These are phyloP conservation scores for Ciconia boyciana DNA, from an alignment of 2,113 vertebrate species.

Conservation along the genomic window DNA sequence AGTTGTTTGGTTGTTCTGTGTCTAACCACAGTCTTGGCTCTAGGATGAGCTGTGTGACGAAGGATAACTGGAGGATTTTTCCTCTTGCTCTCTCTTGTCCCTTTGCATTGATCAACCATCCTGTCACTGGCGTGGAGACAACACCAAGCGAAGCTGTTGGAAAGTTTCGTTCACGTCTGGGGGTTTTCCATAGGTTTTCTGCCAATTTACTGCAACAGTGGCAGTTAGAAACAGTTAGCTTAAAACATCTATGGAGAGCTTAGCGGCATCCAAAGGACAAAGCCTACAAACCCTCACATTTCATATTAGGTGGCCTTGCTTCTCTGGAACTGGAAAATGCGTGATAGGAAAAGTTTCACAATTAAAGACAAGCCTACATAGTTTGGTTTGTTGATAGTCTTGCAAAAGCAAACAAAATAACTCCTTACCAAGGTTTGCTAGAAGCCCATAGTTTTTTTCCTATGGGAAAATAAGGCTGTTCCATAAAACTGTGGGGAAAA, in stretches of 20 bases:
- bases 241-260: not conserved
- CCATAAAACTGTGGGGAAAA: slow-evolving; percentile 34
- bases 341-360: not conserved
- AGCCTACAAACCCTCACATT: not conserved
- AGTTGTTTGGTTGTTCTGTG: not conserved
- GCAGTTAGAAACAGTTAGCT: not conserved
- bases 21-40: not conserved
- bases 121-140: not conserved
- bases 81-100: not conserved
- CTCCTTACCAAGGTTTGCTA: not conserved
- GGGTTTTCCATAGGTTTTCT: not conserved
- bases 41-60: not conserved
- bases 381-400: slow-evolving; percentile 49
- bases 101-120: not conserved
- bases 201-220: not conserved
- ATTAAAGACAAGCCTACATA: slow-evolving; percentile 16
- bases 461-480: slow-evolving; percentile 33
- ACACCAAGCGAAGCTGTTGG: not conserved
- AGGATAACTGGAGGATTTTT: not conserved
- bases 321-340: not conserved
- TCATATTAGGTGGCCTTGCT: not conserved
- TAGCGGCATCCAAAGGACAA: not conserved
- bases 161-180: not conserved
- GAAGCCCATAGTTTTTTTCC: not conserved
- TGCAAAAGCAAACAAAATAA: slow-evolving; percentile 46